A percentile compares a stretch with the other conserved stretches of the same genome.
phyloP scores from a whole-genome alignment of 2,888 invertebrate species.

The Mesorhabditis spiculigera region DNA sequence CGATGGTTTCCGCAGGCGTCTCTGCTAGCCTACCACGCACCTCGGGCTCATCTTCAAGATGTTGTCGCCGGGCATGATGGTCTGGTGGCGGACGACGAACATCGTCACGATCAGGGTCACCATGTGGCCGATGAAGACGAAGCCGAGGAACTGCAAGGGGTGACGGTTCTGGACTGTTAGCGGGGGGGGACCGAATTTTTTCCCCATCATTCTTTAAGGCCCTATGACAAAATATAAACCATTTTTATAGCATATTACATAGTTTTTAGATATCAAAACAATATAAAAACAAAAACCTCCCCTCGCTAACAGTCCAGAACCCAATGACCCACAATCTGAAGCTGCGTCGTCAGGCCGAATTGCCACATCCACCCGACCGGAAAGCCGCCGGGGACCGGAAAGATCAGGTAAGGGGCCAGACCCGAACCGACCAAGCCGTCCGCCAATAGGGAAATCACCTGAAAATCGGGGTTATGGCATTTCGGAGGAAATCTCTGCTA shows the following conservation, averaged over 20 bases:
- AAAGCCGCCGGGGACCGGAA: constrained; percentile 5
- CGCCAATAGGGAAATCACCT: background rate
- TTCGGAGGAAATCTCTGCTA: too few relatives aligned
- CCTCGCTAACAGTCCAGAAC: too few relatives aligned
- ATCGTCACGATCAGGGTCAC: background rate
- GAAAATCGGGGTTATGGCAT: background rate
- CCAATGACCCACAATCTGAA: background rate
- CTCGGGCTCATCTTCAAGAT: background rate
- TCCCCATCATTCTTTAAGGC: too few relatives aligned
- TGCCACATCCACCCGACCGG: background rate
- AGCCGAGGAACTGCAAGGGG: background rate
- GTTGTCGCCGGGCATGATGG: background rate
- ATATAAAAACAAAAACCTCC: too few relatives aligned
- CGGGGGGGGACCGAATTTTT: too few relatives aligned
- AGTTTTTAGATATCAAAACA: background rate
- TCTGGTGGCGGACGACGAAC: constrained; percentile 4
- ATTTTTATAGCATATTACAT: background rate
- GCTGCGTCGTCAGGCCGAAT: background rate
- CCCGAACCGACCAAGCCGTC: background rate
- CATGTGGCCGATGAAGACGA: constrained; percentile 1
- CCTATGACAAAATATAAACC: too few relatives aligned
- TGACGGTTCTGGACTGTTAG: too few relatives aligned
- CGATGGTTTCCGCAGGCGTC: background rate
- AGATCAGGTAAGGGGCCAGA: background rate
- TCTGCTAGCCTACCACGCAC: background rate